Percentiles rank a stretch among this genome's conserved stretches.
Evolutionary conservation across 2,888 invertebrate species (phyloP).

Genomic region (Luperina nickerlii): DNA sequence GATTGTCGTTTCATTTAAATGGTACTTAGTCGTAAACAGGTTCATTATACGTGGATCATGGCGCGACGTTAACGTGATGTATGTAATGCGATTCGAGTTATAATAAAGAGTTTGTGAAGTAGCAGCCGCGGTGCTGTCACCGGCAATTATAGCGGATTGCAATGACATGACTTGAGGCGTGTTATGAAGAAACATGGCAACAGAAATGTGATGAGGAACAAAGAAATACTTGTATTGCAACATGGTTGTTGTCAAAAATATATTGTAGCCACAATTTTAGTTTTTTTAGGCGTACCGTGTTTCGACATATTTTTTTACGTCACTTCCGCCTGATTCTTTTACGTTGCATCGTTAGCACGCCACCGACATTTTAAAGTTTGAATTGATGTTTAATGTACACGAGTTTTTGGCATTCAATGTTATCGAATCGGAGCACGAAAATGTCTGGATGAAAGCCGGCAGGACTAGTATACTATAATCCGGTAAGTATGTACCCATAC

Average conservation of each 20-base stretch:
- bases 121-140: not conserved
- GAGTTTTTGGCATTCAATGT: not conserved
- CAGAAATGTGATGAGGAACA: not conserved
- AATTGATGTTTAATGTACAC: not conserved
- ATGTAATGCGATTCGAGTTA: slow-evolving; percentile 30
- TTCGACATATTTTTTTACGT: not conserved
- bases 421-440: not conserved
- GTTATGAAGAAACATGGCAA: slow-evolving; percentile 7
- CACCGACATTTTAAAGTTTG: not conserved
- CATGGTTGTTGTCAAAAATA: too few species aligned
- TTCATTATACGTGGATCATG: slow-evolving; percentile 44
- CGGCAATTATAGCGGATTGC: slow-evolving; percentile 13
- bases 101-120: slow-evolving; percentile 40
- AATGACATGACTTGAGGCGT: slow-evolving; percentile 2
- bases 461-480: not conserved
- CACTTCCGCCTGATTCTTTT: too few species aligned
- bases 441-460: not conserved
- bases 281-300: too few species aligned
- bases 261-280: too few species aligned
- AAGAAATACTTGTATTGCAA: not conserved
- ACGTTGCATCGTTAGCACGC: not conserved
- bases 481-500: not conserved
- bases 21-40: slow-evolving; percentile 51
- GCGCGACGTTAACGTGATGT: slow-evolving; percentile 19
- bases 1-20: slow-evolving; percentile 52